These are phyloP conservation scores for Xiphophorus maculatus DNA, from an alignment of 2,113 vertebrate genomes.

Conservation along the genomic window DNA sequence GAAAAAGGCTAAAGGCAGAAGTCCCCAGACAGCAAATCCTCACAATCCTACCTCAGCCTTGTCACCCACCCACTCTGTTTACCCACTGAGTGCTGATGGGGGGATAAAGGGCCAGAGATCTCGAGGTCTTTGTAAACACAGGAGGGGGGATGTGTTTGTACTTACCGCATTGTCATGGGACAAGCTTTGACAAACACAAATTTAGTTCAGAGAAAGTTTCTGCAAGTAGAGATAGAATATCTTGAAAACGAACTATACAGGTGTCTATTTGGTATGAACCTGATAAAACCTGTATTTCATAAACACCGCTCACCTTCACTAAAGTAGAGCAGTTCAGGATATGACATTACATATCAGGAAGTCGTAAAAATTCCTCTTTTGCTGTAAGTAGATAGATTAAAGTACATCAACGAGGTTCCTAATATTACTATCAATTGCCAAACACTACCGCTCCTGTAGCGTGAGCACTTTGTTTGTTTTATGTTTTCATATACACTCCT, in stretches of 20 bases:
- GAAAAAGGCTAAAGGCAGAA: constrained; percentile 20
- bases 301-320: neutral
- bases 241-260: neutral
- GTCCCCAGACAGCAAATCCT: constrained; percentile 43
- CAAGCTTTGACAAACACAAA: constrained; percentile 3
- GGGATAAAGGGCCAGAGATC: constrained; percentile 39
- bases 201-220: neutral
- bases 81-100: constrained; percentile 45
- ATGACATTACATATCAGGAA: neutral
- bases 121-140: constrained; percentile 56
- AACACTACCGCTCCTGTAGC: neutral
- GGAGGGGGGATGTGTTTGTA: constrained; percentile 16
- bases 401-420: neutral
- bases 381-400: neutral
- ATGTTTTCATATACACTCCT: neutral
- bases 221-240: neutral
- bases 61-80: constrained; percentile 54
- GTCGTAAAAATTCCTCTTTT: neutral
- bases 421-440: neutral
- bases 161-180: constrained; percentile 39
- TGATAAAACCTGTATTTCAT: neutral
- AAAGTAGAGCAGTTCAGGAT: neutral
- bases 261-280: neutral
- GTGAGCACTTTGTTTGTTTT: neutral
- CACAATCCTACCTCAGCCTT: constrained; percentile 8